Conservation (phyloP, 1,140 invertebrate genomes). For the Drosophila pallidifrons region DNA sequence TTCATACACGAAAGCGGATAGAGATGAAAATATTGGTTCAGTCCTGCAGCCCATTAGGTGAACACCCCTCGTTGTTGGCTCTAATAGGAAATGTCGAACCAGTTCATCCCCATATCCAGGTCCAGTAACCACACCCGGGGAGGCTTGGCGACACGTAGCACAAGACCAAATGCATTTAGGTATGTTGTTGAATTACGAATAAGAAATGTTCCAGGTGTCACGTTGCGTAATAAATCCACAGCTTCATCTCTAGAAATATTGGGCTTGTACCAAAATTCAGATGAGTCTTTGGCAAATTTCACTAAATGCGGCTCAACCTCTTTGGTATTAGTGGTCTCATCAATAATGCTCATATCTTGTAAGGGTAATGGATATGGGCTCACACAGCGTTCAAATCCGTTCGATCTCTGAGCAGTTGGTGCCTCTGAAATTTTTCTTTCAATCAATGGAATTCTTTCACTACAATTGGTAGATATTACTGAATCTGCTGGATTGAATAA, state of each 20-base stretch:
- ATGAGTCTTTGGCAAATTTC: constrained; percentile 96
- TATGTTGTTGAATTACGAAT: constrained; percentile 92
- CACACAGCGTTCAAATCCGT: constrained; percentile 86
- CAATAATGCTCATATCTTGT: constrained; percentile 59
- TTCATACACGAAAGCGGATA: constrained; percentile 98
- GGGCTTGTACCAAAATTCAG: constrained; percentile 98
- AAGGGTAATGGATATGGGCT: constrained; percentile 75
- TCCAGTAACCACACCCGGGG: constrained; percentile 87
- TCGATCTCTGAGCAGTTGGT: constrained; percentile 86
- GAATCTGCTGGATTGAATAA: constrained; percentile 19
- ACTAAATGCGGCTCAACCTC: constrained; percentile 96
- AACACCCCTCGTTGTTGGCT: constrained; percentile 97
- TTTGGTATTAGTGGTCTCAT: constrained; percentile 85
- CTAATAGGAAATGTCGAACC: constrained; percentile 98
- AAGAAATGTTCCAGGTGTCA: constrained; percentile 96
- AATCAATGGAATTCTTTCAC: constrained; percentile 59
- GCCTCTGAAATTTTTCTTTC: constrained; percentile 89
- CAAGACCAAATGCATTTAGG: constrained; percentile 96
- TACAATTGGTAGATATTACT: neutral
- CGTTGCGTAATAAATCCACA: constrained; percentile 93
- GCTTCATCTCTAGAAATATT: constrained; percentile 98
- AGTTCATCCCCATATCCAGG: constrained; percentile 89
- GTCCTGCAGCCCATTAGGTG: constrained; percentile 97
- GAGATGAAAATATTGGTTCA: constrained; percentile 98
- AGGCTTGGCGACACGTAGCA: constrained; percentile 94